Evolutionary conservation across 1,140 invertebrate genomes (phyloP), one percentile per base, ranked within the genome.

Genomic region (Ganaspis sp.): DNA sequence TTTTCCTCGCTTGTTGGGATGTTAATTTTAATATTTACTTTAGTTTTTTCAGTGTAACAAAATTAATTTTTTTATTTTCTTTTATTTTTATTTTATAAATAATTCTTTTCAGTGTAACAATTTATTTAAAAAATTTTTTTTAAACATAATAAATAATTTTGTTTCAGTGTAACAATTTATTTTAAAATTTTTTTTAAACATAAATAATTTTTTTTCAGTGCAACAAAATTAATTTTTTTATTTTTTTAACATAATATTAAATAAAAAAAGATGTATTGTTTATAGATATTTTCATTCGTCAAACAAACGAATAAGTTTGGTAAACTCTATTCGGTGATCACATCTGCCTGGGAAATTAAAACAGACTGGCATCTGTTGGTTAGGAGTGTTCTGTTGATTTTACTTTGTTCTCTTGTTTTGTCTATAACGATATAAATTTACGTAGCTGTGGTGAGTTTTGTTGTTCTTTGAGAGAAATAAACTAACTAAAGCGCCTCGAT

Each of bases 291-390:
- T 11, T 11, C 23, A n/a, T 26, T 26, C 15, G 29, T 34, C 11
- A 29, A 64, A 34, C 58, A 34, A 29, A 64, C 21, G 58, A 64
- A 64, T 64, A 64, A 64, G 15, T 79, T 29, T 73, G 73, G 42
- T 54, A 70, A 70, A 72, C 73, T 84, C 78, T 75, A 81, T 81
- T 73, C 80, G 72, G 76, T 75, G 82, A 84, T 81, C 77, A 76
- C 78, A 78, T 78, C 75, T 81, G 82, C 83, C 86, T 88, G 88
- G 84, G 86, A 88, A 89, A 88, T 87, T 88, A 89, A 88, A 89
- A 87, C 87, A 89, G 83, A 64, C 87, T 75, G 75, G 74, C 87
- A 88, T 64, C 58, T 64, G 87, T 83, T 84, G 86, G 88, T 80
- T 83, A 81, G 83, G 78, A 78, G 81, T 78, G 69, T 77, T 82